These are phyloP conservation scores for Hippoglossus stenolepis DNA, from an alignment of 2,113 vertebrate species.

Conservation along the genomic window DNA sequence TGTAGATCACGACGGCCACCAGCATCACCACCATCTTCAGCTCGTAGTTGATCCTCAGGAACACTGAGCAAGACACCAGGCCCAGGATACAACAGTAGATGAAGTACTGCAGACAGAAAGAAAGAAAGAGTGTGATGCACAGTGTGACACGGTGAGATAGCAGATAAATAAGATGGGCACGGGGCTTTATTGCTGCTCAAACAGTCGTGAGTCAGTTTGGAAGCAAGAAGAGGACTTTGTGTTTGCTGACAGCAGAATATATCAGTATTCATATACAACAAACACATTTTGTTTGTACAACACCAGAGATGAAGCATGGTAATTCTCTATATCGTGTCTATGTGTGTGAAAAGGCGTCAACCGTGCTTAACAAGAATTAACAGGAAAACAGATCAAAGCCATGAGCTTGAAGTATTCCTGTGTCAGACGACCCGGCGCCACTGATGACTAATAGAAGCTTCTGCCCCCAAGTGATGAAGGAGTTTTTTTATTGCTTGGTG, in stretches of 20 bases:
- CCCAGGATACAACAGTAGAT: constrained; percentile 98
- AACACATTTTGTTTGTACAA: background rate
- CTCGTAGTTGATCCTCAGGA: constrained; percentile 97
- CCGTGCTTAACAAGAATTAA: background rate
- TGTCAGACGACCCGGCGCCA: background rate
- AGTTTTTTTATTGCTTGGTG: background rate
- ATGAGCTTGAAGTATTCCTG: background rate
- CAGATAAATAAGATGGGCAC: background rate
- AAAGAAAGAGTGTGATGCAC: background rate
- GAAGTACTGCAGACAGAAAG: constrained; percentile 87
- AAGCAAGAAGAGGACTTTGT: no score
- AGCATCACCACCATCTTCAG: constrained; percentile 98
- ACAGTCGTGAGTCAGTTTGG: background rate
- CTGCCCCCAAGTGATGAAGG: no score
- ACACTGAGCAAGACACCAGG: constrained; percentile 95
- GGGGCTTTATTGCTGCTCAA: background rate
- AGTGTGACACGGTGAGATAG: background rate
- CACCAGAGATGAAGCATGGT: background rate
- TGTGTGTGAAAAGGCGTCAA: background rate
- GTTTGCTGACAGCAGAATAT: no score
- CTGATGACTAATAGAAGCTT: background rate
- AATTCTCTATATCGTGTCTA: no score
- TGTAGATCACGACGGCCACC: constrained; percentile 92
- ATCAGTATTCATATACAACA: no score
- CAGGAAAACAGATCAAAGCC: background rate